These are phyloP conservation scores for Melipona bicolor DNA, from an alignment of 2,888 invertebrate genomes.

Conservation along the genomic window DNA sequence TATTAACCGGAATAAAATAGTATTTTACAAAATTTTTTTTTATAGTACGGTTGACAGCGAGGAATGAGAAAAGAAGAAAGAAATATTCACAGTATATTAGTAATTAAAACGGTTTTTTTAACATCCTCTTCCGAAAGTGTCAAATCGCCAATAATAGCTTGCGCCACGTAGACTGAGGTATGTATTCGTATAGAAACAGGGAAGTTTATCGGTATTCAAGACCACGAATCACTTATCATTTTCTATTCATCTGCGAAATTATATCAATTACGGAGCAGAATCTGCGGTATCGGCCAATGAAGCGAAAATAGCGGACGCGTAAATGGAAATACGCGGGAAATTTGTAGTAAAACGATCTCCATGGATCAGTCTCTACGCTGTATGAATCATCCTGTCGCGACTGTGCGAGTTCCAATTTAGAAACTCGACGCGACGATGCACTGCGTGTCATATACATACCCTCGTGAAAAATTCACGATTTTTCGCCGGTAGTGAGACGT, in stretches of 20 bases:
- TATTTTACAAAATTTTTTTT: no score
- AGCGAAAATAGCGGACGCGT: not conserved
- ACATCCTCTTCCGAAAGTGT: no score
- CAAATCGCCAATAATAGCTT: no score
- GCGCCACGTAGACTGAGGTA: no score
- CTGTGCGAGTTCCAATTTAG: constrained; percentile 35
- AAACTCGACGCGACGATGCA: constrained; percentile 11
- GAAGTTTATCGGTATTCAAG: not conserved
- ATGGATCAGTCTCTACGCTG: constrained; percentile 12
- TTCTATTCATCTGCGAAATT: not conserved
- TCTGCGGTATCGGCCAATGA: not conserved
- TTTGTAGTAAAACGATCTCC: not conserved
- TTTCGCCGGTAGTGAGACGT: not conserved
- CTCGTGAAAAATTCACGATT: not conserved
- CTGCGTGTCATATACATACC: not conserved
- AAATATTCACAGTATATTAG: no score
- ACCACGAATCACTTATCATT: not conserved
- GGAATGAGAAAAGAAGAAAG: no score
- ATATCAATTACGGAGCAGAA: not conserved
- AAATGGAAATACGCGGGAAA: not conserved
- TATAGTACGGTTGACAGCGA: no score
- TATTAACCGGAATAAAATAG: no score
- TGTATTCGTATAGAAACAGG: not conserved
- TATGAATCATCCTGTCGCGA: constrained; percentile 14
- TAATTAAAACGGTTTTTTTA: no score